Base-by-base conservation (phyloP, 1,140 invertebrate species). In the Copidosoma floridanum region DNA sequence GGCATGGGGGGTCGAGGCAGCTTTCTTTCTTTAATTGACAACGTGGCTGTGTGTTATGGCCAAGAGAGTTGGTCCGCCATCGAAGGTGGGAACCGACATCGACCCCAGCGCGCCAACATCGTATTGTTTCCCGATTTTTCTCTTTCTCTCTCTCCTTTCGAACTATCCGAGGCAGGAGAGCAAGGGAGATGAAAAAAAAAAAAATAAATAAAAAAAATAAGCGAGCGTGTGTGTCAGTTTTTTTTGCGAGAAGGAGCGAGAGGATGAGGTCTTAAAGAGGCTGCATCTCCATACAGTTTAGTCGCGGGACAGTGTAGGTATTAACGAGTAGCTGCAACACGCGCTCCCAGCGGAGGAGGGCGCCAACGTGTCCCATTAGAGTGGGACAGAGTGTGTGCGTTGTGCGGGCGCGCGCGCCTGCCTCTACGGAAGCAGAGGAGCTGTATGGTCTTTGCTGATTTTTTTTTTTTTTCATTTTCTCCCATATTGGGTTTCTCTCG, bases 11-110 rank as follows among this genome's bases (percentile, higher is more conserved):
- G 16, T 18, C 20, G 8, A 35, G 6, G 43, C 43, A 24, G 24
- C 40, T 29, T 51, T 57, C 50, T 53, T 58, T 59, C 56, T 64
- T 59, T 64, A 64, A 64, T 64, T 64, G 62, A 64, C 56, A 58
- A 58, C 59, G 57, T 38, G 12, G 18, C 32, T 51, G 29, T 21
- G 23, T n/a, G n/a, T n/a, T n/a, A n/a, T n/a, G n/a, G n/a, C n/a
- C n/a, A n/a, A n/a, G 18, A 46, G 51, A 29, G n/a, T n/a, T n/a
- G n/a, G 35, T 41, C 46, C 27, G 38, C 26, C 23, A 50, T n/a
- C n/a, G n/a, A 64, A 73, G 72, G 73, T 76, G 74, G 75, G 71
- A 77, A 76, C 66, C 68, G 29, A 72, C 73, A 73, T 63, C 58
- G 61, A 44, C 65, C 63, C 37, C 44, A 51, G 50, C 60, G 61